Evolutionary conservation across 2,888 invertebrate genomes (phyloP).

Genomic region (Thelaira solivaga): DNA sequence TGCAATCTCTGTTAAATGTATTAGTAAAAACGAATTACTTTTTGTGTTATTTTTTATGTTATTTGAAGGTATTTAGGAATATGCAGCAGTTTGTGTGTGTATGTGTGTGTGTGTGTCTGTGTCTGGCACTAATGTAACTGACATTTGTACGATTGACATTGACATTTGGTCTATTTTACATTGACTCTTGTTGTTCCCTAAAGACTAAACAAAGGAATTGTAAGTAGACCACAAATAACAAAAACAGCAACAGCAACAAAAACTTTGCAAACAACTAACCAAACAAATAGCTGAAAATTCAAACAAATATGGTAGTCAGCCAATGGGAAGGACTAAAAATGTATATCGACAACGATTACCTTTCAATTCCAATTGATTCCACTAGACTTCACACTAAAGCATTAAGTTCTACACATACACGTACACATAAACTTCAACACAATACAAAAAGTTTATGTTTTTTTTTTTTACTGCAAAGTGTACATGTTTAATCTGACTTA

Average conservation of each 20-base stretch:
- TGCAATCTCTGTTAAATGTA: slow-evolving; percentile 39
- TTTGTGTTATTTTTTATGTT: neutral
- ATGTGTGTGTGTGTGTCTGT: neutral
- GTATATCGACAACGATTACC: slow-evolving; percentile 50
- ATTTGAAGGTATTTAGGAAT: neutral
- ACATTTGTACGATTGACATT: slow-evolving; percentile 63
- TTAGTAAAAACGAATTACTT: slow-evolving; percentile 32
- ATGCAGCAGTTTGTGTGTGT: neutral
- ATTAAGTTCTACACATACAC: neutral
- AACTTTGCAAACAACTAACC: slow-evolving; percentile 5
- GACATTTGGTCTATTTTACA: slow-evolving; percentile 64
- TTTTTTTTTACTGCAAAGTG: slow-evolving; percentile 37
- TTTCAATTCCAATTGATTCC: slow-evolving; percentile 62
- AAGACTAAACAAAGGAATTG: slow-evolving; percentile 44
- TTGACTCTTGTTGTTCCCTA: slow-evolving; percentile 59
- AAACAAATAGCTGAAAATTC: slow-evolving; percentile 12
- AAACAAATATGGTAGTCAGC: neutral
- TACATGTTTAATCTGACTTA: slow-evolving; percentile 56
- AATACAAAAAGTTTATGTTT: slow-evolving; percentile 14
- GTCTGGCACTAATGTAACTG: slow-evolving; percentile 46
- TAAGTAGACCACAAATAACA: slow-evolving; percentile 3
- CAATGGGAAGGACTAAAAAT: neutral
- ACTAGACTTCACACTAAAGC: slow-evolving; percentile 54
- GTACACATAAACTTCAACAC: slow-evolving; percentile 1
- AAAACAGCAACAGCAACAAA: no score